Evolutionary conservation across 2,797 vertebrate genomes (phyloP), one percentile per base, ranked within the genome.

Genomic region (Alfaro cultratus): DNA sequence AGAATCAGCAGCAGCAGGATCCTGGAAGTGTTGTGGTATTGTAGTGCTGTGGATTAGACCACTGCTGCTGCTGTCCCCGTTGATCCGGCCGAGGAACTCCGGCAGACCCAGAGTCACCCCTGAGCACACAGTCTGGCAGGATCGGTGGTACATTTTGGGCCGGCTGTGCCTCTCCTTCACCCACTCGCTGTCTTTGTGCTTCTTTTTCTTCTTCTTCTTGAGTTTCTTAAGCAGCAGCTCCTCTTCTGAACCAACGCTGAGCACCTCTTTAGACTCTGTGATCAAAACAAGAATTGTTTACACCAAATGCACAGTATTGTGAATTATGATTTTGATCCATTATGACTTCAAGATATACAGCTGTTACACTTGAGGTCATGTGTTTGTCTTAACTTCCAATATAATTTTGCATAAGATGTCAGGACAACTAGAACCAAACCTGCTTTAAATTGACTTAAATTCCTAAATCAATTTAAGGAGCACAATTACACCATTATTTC

Each of bases 141-240:
- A 99, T 94, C 97, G 98, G 88, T 97, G 97, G 84, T 97, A 98
- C 98, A 99, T 99, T 96, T 99, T 99, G 81, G 98, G 97, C 10
- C 92, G 91, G 73, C 83, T 82, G 88, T 96, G 97, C 83, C 97
- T 96, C 80, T 97, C 96, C 94, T 98, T 99, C 87, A 97, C 96
- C 1, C 97, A 96, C 85, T 99, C 98, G 88, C 97, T 97, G 75
- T 99, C 98, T 97, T 99, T 99, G 96, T 99, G 99, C 96, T 99
- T 99, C 97, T 99, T 99, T 98, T 99, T 99, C 97, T 99, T 99
- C 96, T 99, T 99, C 97, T 99, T 99, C 96, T 99, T 99, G 43
- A 98, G 96, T 88, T 99, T 99, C 95, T 98, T 99, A 92, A 98
- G 96, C 90, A 98, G 96, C 81, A 99, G 95, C 85, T 95, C 94